Evolutionary conservation across 2,888 invertebrate genomes (phyloP).

Genomic region (Iphiclides podalirius): DNA sequence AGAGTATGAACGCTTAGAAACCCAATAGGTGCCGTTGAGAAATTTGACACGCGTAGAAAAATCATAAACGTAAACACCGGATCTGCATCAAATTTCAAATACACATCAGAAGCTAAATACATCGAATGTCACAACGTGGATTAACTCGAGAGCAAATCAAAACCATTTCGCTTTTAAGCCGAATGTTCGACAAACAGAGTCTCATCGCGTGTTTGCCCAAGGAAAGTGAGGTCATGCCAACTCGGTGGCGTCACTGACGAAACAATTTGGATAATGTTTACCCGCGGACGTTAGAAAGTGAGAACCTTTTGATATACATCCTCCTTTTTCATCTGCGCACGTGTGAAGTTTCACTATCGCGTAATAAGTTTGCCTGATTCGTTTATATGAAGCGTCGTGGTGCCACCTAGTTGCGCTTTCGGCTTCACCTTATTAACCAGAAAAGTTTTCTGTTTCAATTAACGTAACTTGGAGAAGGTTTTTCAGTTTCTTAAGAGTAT

Average conservation of each 20-base stretch:
- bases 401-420: not conserved
- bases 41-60: too few relatives aligned
- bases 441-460: not conserved
- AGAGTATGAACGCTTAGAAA: too few relatives aligned
- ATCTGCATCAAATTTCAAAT: too few relatives aligned
- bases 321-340: slow-evolving; percentile 17
- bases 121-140: too few relatives aligned
- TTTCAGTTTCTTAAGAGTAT: too few relatives aligned
- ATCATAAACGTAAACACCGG: too few relatives aligned
- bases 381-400: not conserved
- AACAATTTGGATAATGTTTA: slow-evolving; percentile 56
- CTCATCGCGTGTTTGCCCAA: slow-evolving; percentile 43
- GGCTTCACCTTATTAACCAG: not conserved
- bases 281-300: slow-evolving; percentile 51
- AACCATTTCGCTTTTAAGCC: slow-evolving; percentile 11
- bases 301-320: slow-evolving; percentile 35
- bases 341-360: slow-evolving; percentile 24
- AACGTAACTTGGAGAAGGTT: not conserved
- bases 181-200: too few relatives aligned
- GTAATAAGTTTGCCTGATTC: slow-evolving; percentile 18
- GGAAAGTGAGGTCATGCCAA: slow-evolving; percentile 46
- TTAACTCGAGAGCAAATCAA: too few relatives aligned
- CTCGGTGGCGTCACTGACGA: slow-evolving; percentile 36
- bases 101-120: too few relatives aligned
- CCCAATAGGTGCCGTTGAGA: too few relatives aligned